phyloP scores from a whole-genome alignment of 2,797 vertebrate species.

The Hippocampus kuda region DNA sequence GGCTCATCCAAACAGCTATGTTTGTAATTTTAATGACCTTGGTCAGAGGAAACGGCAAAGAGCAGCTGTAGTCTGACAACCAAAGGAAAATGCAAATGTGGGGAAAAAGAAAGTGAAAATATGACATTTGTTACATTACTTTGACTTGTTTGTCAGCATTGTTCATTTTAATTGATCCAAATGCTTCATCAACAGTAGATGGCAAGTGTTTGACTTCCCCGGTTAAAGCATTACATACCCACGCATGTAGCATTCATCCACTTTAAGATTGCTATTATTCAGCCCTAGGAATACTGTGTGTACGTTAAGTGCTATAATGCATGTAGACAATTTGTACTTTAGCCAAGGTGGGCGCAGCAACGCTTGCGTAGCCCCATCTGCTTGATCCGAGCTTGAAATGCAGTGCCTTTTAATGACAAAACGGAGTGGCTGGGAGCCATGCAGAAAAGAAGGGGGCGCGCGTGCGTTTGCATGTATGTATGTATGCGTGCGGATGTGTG shows the following conservation, averaged over 20 bases:
- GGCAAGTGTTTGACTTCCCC: not conserved
- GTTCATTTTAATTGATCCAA: not conserved
- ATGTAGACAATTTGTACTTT: conserved; percentile 54
- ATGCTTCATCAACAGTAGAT: conserved; percentile 2
- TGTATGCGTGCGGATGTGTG: conserved; percentile 16
- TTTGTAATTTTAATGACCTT: conserved; percentile 62
- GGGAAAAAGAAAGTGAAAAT: conserved; percentile 33
- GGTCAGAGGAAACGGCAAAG: conserved; percentile 52
- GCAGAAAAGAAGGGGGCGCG: conserved; percentile 22
- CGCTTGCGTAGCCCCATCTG: conserved; percentile 60
- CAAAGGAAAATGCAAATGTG: conserved; percentile 52
- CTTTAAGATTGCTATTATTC: conserved; percentile 24
- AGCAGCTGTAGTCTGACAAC: conserved; percentile 53
- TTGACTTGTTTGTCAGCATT: not conserved
- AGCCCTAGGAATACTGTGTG: conserved; percentile 32
- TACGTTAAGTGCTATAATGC: conserved; percentile 35
- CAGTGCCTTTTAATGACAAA: conserved; percentile 69
- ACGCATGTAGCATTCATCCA: conserved; percentile 36
- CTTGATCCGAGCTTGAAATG: conserved; percentile 60
- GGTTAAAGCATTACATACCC: not conserved
- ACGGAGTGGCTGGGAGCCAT: conserved; percentile 50
- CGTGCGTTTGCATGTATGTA: conserved; percentile 10
- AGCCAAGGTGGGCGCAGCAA: conserved; percentile 51
- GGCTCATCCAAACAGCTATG: conserved; percentile 56
- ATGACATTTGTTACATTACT: not conserved